phyloP scores from a whole-genome alignment of 2,113 vertebrate species.

The Rousettus leschenaultii region DNA sequence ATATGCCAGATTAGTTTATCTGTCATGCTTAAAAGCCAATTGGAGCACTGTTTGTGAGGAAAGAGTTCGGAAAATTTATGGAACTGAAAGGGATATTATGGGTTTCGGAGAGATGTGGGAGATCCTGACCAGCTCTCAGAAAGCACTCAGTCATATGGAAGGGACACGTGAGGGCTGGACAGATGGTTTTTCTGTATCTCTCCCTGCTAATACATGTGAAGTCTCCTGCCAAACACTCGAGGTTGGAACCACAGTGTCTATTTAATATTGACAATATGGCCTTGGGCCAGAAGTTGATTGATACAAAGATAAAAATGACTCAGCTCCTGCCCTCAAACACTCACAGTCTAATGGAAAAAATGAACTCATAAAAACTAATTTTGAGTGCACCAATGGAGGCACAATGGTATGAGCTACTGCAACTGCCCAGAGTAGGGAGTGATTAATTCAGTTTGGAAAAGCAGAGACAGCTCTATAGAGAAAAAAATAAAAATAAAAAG shows the following conservation, averaged over 20 bases:
- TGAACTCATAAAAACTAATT: conserved; percentile 52
- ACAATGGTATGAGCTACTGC: not conserved
- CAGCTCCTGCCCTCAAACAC: not conserved
- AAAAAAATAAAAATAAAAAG: conserved; percentile 17
- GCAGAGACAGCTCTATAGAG: conserved; percentile 17
- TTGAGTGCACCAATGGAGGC: not conserved
- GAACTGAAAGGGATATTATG: not conserved
- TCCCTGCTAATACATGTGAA: not conserved
- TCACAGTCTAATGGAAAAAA: conserved; percentile 27
- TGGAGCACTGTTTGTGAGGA: not conserved
- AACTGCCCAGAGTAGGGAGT: not conserved
- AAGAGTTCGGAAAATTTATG: not conserved
- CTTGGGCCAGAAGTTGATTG: conserved; percentile 39
- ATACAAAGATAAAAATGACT: conserved; percentile 21
- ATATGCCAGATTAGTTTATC: not conserved
- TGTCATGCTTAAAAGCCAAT: not conserved
- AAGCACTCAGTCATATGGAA: fast-evolving
- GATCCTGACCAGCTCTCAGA: not conserved
- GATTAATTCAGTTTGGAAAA: conserved; percentile 53
- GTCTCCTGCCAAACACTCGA: not conserved
- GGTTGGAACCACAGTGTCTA: not conserved
- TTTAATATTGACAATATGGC: conserved; percentile 35
- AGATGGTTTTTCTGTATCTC: not conserved
- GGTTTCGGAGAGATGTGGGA: fast-evolving
- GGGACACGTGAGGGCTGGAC: not conserved